Base-by-base conservation (phyloP, 2,888 invertebrate species). In the Tetranychus piercei region DNA sequence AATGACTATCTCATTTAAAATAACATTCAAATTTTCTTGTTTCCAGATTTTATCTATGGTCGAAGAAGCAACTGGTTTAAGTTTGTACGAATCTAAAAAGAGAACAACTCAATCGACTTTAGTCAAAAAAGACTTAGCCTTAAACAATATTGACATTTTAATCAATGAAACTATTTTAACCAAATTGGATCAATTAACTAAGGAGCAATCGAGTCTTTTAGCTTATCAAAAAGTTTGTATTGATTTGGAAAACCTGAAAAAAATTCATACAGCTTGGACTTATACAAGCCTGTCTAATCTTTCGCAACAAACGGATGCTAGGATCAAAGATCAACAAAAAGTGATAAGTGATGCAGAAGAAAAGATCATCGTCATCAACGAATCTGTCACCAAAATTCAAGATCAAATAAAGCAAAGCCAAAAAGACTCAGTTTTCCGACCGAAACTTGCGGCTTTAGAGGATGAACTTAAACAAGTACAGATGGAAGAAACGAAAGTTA, bases 11-110 rank as follows among this genome's bases (percentile, higher is more conserved):
- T 69, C 9, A n/a, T 18, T 71, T 34, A 71, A 71, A 22, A 11
- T 71, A 15, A 15, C 9, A 3, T 34, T 8, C 22, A 20, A 9
- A 15, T 7, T 55, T 7, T 55, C 55, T 55, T 66, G 73, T 75
- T 75, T 78, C n/a, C 80, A 91, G 89, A 91, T 95, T 80, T 84
- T 95, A 74, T 90, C 92, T 0, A 95, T 99, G 95, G 89, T 99
- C 75, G 99, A 99, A 84, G 99, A 99, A 85, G 96, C 97, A 8
- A 95, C 96, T 0, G 97, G 99, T 1, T 97, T 97, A 0, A 88
- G 91, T 80, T 89, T 95, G 88, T 99, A 97, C 82, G 96, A 99
- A 82, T 87, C 88, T 1, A 99, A 99, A 82, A 91, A 92, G 79
- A 89, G 90, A 80, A 87, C 87, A 5, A 90, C 94, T 0, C 87